Evolutionary conservation across 2,113 vertebrate genomes (phyloP), one percentile per base, ranked within the genome.

Genomic region (Peucedramus taeniatus): DNA sequence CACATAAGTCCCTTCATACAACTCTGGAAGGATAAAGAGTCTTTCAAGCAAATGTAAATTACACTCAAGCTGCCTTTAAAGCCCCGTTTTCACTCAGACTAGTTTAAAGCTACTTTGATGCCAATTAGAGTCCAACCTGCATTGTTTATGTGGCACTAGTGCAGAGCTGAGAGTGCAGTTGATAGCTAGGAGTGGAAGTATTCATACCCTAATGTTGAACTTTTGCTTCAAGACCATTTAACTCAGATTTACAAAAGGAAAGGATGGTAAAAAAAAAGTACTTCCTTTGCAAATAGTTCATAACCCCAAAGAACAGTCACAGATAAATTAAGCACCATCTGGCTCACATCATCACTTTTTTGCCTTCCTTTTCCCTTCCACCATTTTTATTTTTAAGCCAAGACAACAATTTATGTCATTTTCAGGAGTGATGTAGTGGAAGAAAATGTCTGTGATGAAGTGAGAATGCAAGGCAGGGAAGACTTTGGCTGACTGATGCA

Each of bases 11-110:
- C 87, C 85, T 96, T 95, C 87, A 92, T 90, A 86, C 35, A 87
- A 64, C 27, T 70, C 75, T 95, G 27, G 59, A 83, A 93, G 79
- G 72, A 93, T 95, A 96, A 96, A 96, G 64, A 83, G 57, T 76
- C 90, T 77, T 97, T 97, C 88, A 95, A 81, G 76, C 8, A 83
- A 88, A 91, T 93, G 93, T 90, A 94, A 96, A 96, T 96, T 93
- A 94, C 76, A 93, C 79, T 74, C 83, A 81, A 87, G 71, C 75
- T 59, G 90, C 79, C 85, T 92, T 93, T 88, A 95, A 88, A 81
- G 85, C 14, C 47, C 64, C 49, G 56, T 96, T 93, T 95, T 83
- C 93, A 92, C 75, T 93, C 68, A 81, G 76, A 50, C 44, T 80
- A 59, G 75, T 93, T 92, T 96, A 96, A 96, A 86, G 60, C 76